Evolutionary conservation across 2,113 vertebrate genomes (phyloP), one percentile per base, ranked within the genome.

Genomic region (Circaetus gallicus): DNA sequence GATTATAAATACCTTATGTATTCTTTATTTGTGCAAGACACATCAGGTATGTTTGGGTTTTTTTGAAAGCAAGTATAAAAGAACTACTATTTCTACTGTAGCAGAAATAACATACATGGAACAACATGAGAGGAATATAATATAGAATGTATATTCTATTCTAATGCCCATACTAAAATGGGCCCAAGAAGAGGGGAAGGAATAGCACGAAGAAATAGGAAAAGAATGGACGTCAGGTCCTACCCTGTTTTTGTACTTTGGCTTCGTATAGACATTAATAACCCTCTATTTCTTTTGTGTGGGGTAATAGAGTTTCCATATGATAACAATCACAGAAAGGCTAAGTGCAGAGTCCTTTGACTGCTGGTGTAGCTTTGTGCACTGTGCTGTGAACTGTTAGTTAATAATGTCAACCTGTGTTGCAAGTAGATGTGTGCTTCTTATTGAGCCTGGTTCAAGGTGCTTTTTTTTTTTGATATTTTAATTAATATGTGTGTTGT

Each of bases 331-430:
- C 3, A 0, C 83, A 50, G 62, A 42, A 84, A 72, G 78, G 58
- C 81, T 7, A 15, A 95, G 89, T 79, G 76, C 96, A 95, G 84
- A 95, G 96, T 94, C 88, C 95, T 93, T 34, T 47, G 93, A 63
- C 89, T 85, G 56, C 77, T 43, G 70, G 24, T 3, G 5, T 22
- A 38, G 73, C 62, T 92, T 45, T 76, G 84, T 86, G 89, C 67
- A 19, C 53, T 32, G 22, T 56, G 72, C 91, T 78, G 55, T 71
- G 59, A 45, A 5, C 71, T 82, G 13, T 8, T 36, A 69, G 65
- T 69, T 84, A 21, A 9, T 67, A 32, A 36, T 79, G 58, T 29
- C 65, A 61, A 6, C 77, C 73, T 90, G 70, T 43, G 29, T 40
- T 95, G 70, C 73, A 58, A 8, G 83, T 11, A 76, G 83, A 43